phyloP scores from a whole-genome alignment of 2,888 invertebrate species.

The Apoda limacodes region DNA sequence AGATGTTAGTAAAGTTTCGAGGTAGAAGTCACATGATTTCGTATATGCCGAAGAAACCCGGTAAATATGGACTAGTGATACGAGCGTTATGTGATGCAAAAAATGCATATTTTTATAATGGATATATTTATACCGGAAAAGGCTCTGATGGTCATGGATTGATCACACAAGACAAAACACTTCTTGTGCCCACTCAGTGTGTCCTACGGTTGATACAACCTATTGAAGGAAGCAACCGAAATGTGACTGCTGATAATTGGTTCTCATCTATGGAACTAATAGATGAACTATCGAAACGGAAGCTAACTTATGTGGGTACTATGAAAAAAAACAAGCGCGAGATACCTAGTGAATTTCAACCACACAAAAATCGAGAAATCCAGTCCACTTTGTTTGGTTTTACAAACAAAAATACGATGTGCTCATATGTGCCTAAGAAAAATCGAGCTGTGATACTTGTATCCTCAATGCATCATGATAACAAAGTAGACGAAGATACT shows the following conservation, averaged over 20 bases:
- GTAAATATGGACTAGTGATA: constrained; percentile 15
- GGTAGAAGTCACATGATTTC: constrained; percentile 20
- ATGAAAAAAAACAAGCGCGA: constrained; percentile 12
- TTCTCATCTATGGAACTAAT: constrained; percentile 14
- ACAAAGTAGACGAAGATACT: constrained; percentile 5
- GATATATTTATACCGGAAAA: constrained; percentile 15
- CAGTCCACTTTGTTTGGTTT: constrained; percentile 17
- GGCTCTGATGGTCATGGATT: constrained; percentile 15
- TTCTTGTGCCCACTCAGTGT: constrained; percentile 20
- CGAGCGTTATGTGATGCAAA: constrained; percentile 17
- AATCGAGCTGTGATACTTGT: constrained; percentile 10
- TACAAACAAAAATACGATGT: constrained; percentile 17
- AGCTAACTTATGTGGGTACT: constrained; percentile 15
- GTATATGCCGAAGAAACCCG: constrained; percentile 21
- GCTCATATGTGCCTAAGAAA: constrained; percentile 5
- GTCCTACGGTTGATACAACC: constrained; percentile 19
- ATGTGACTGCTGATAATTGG: constrained; percentile 20
- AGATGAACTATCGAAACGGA: constrained; percentile 12
- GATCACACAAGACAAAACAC: constrained; percentile 15
- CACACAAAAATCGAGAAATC: constrained; percentile 7
- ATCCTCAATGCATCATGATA: constrained; percentile 9
- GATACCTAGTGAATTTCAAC: constrained; percentile 10
- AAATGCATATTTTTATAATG: constrained; percentile 14
- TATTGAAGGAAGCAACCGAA: constrained; percentile 18
- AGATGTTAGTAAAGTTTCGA: constrained; percentile 21